Conservation (phyloP, 2,888 invertebrate species). For the Seira sanloemensis region DNA sequence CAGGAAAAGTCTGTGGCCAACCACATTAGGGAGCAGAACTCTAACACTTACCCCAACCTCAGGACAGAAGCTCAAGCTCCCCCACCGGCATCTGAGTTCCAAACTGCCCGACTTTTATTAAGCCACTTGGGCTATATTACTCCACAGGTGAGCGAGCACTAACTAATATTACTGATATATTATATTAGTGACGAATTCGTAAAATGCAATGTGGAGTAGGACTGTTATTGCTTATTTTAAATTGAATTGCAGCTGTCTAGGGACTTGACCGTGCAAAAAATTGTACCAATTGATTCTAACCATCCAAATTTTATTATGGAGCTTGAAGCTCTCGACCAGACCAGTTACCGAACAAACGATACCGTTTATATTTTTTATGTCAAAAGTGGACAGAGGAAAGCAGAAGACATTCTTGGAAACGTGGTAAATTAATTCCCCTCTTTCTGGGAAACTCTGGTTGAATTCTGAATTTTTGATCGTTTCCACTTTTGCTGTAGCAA, state of each 20-base stretch:
- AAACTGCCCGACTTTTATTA: constrained; percentile 94
- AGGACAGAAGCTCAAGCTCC: constrained; percentile 85
- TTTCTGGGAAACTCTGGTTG: not conserved
- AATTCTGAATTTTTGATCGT: constrained; percentile 30
- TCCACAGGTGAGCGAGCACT: constrained; percentile 74
- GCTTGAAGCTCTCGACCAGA: constrained; percentile 88
- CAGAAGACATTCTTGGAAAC: constrained; percentile 88
- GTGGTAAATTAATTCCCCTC: constrained; percentile 77
- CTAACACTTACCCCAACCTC: constrained; percentile 71
- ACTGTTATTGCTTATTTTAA: not conserved
- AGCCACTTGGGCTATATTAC: constrained; percentile 95
- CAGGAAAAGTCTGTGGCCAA: constrained; percentile 70
- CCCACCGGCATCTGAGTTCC: constrained; percentile 92
- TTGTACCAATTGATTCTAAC: constrained; percentile 84
- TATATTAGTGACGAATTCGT: too few relatives aligned
- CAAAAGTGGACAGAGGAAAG: constrained; percentile 87
- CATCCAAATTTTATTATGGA: constrained; percentile 85
- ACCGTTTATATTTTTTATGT: constrained; percentile 97
- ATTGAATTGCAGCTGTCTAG: not conserved
- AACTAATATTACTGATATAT: too few relatives aligned
- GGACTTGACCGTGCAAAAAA: constrained; percentile 77
- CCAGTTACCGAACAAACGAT: constrained; percentile 91
- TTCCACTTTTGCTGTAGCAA: constrained; percentile 75
- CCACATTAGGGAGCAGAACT: constrained; percentile 71
- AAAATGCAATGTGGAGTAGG: not conserved